Base-by-base conservation (phyloP, 2,113 vertebrate species). In the Colinus virginianus region DNA sequence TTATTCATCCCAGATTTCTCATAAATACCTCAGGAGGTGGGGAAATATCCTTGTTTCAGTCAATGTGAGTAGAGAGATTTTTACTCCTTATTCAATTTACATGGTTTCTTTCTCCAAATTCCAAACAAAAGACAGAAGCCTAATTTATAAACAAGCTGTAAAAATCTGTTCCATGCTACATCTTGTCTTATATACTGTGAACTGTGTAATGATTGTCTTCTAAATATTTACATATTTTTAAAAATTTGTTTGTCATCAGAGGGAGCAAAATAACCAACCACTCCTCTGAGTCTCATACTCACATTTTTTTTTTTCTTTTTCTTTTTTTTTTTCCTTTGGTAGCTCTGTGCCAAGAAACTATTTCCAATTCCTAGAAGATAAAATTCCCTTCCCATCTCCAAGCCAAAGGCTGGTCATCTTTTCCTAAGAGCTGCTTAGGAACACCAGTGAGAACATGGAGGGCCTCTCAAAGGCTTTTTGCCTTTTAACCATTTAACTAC, bases 161-260 rank as follows among this genome's bases (percentile, higher is more conserved):
- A 91, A 93, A 94, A 66, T 78, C 56, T 84, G 48, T 69, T 92
- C 64, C 91, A 78, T 92, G 78, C 61, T 94, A 87, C n/a, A 66
- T 76, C 78, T 92, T 80, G 63, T 72, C 87, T 94, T 90, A 81
- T 68, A 58, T 58, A 89, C 87, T 87, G 38, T 0, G 3, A 96
- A 90, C 40, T 66, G 36, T 7, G 9, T 84, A 80, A 77, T 83
- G 8, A 56, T 84, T 90, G 85, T 87, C 32, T 91, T 94, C 70
- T 38, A 84, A 75, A 9, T 96, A 91, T 92, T 94, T 95, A 94
- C 93, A 96, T 63, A 63, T 82, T 87, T 8, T 85, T 84, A 87
- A 53, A 87, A 91, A 83, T 16, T 72, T 68, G 3, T 20, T 87
- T 80, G 36, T 69, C 49, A 51, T 79, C 56, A 61, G 48, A 75